A percentile compares a stretch with the other conserved stretches of the same genome.
Evolutionary conservation across 2,113 vertebrate species (phyloP).

Genomic region (Maccullochella peelii): DNA sequence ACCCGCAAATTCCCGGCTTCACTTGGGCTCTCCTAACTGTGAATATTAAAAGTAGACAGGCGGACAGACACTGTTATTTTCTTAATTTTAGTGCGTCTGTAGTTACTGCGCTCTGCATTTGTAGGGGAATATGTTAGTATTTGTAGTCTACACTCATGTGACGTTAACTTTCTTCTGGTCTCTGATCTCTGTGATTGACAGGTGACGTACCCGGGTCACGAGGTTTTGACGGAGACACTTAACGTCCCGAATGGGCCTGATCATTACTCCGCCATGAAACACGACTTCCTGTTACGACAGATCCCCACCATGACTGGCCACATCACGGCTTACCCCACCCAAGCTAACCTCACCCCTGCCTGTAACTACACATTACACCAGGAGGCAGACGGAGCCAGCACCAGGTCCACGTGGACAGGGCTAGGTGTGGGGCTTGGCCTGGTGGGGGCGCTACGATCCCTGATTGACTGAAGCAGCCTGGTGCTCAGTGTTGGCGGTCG

Average conservation of each 20-base stretch:
- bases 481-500: neutral
- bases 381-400: neutral
- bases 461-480: constrained; percentile 16
- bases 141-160: too few species aligned
- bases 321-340: neutral
- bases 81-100: too few species aligned
- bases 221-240: constrained; percentile 69
- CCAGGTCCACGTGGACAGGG: neutral
- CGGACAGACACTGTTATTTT: too few species aligned
- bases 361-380: constrained; percentile 14
- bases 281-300: constrained; percentile 70
- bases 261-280: constrained; percentile 70
- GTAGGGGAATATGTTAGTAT: too few species aligned
- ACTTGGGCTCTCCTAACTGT: too few species aligned
- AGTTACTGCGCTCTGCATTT: too few species aligned
- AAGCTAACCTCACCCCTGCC: neutral
- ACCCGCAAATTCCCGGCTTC: too few species aligned
- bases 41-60: too few species aligned
- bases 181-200: constrained; percentile 49
- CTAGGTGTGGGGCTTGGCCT: constrained; percentile 4
- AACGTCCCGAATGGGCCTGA: constrained; percentile 67
- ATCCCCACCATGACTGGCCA: neutral
- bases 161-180: neutral
- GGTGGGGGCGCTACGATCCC: neutral
- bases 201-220: constrained; percentile 75